phyloP scores from a whole-genome alignment of 1,140 invertebrate species.

The Caenorhabditis briggsae region DNA sequence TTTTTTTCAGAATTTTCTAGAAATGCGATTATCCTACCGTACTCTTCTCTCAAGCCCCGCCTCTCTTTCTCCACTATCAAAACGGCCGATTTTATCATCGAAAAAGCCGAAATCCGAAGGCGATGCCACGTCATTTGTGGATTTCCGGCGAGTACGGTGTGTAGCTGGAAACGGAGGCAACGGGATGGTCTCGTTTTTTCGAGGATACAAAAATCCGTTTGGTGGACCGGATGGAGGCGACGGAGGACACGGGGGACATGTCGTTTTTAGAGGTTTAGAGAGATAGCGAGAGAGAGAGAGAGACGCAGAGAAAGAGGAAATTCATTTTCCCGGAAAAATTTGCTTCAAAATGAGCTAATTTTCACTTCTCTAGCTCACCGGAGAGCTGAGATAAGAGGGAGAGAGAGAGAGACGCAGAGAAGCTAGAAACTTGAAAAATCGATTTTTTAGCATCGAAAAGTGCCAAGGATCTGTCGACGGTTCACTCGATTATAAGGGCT shows the following conservation, averaged over 20 bases:
- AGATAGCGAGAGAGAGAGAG: not conserved
- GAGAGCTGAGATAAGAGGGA: not conserved
- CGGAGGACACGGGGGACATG: conserved; percentile 96
- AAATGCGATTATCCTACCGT: no score
- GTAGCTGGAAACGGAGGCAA: conserved; percentile 91
- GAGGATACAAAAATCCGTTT: conserved; percentile 85
- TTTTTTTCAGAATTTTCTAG: no score
- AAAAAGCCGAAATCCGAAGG: conserved; percentile 60
- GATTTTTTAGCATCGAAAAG: conserved; percentile 71
- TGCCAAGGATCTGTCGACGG: conserved; percentile 63
- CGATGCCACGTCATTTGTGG: conserved; percentile 78
- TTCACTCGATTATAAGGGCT: conserved; percentile 41
- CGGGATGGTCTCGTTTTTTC: conserved; percentile 88
- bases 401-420: not conserved
- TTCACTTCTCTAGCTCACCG: no score
- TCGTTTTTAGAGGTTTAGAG: conserved; percentile 85
- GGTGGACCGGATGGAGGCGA: conserved; percentile 96
- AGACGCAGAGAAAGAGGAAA: not conserved
- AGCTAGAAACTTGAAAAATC: not conserved
- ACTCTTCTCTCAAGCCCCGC: no score
- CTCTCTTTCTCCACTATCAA: not conserved
- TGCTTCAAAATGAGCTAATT: no score
- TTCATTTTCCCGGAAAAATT: not conserved
- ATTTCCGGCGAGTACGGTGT: conserved; percentile 80
- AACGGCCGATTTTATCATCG: conserved; percentile 27